phyloP scores from a whole-genome alignment of 2,888 invertebrate genomes.

The Pterostichus madidus region DNA sequence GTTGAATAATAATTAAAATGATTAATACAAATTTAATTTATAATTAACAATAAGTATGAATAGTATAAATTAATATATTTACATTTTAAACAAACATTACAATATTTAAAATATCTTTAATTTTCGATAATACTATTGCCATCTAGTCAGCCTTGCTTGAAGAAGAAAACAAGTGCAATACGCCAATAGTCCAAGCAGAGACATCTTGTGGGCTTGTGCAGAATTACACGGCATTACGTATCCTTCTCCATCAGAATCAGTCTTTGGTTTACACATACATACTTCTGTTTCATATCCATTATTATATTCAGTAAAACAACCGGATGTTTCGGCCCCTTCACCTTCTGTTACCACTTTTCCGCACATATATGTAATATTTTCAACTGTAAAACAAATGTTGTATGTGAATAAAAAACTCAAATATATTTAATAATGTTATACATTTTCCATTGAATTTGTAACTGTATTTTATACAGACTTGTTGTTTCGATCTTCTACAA shows the following conservation, averaged over 20 bases:
- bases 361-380: slow-evolving; percentile 86
- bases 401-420: background rate
- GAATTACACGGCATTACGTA: slow-evolving; percentile 76
- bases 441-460: slow-evolving; percentile 82
- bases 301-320: slow-evolving; percentile 80
- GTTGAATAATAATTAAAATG: too few species aligned
- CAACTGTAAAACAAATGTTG: slow-evolving; percentile 76
- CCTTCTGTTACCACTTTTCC: slow-evolving; percentile 80
- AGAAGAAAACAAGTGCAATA: background rate
- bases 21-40: background rate
- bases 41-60: background rate
- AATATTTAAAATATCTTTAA: background rate
- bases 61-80: background rate
- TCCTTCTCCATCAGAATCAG: slow-evolving; percentile 70
- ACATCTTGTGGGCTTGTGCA: slow-evolving; percentile 57
- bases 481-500: slow-evolving; percentile 81
- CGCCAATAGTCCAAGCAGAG: slow-evolving; percentile 22
- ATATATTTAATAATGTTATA: slow-evolving; percentile 72
- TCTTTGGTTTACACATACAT: slow-evolving; percentile 78
- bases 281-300: slow-evolving; percentile 78
- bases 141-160: background rate
- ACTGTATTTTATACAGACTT: slow-evolving; percentile 83
- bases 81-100: background rate
- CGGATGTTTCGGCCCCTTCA: slow-evolving; percentile 78
- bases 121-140: background rate